Evolutionary conservation across 2,888 invertebrate species (phyloP).

Genomic region (Taphrorychus bicolor): DNA sequence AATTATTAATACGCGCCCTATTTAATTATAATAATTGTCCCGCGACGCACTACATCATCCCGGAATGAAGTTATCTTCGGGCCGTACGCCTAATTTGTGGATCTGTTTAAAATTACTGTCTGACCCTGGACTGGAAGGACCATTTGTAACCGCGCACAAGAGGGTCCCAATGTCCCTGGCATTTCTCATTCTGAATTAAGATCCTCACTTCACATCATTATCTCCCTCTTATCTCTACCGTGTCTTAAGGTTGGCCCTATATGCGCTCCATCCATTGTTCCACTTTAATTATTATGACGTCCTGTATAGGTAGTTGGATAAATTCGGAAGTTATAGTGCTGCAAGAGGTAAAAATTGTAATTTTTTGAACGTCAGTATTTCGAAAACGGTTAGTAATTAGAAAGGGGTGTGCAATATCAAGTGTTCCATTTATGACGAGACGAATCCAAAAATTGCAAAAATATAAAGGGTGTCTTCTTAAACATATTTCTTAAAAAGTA

Average conservation of each 20-base stretch:
- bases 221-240: conserved; percentile 38
- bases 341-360: no score
- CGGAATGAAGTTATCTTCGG: conserved; percentile 37
- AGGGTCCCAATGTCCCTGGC: conserved; percentile 37
- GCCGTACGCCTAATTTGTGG: conserved; percentile 39
- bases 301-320: no score
- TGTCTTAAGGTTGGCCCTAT: conserved; percentile 11
- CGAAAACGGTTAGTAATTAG: no score
- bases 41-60: conserved; percentile 21
- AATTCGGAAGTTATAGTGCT: background rate
- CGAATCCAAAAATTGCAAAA: no score
- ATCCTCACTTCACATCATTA: conserved; percentile 41
- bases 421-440: no score
- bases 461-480: no score
- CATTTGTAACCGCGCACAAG: conserved; percentile 37
- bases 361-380: no score
- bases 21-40: conserved; percentile 9
- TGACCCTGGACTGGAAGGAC: conserved; percentile 39
- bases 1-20: background rate
- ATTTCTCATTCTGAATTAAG: conserved; percentile 41
- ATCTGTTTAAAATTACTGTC: conserved; percentile 42
- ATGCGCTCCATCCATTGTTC: conserved; percentile 24
- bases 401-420: no score
- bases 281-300: conserved; percentile 23
- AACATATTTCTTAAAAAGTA: no score